These are phyloP conservation scores for Chlamydotis undulata DNA, from an alignment of 2,113 vertebrate genomes.

Conservation along the genomic window DNA sequence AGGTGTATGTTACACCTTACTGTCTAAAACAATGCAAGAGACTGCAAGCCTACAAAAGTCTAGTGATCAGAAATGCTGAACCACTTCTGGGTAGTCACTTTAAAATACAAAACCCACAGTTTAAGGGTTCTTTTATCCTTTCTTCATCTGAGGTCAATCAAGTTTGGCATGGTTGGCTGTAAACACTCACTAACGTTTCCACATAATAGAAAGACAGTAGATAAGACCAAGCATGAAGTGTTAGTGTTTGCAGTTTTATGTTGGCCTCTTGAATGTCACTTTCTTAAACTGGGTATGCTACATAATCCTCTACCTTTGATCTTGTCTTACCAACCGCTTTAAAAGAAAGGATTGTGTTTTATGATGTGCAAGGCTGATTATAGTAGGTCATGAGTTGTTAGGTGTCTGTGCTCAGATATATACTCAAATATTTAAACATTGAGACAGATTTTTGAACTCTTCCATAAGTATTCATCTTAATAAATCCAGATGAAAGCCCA, in stretches of 20 bases:
- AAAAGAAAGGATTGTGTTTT: slow-evolving; percentile 2
- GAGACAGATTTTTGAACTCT: slow-evolving; percentile 1
- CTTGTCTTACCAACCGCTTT: not conserved
- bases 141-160: not conserved
- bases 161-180: not conserved
- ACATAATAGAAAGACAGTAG: not conserved
- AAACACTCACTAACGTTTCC: not conserved
- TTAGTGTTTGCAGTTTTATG: not conserved
- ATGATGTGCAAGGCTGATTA: not conserved
- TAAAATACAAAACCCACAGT: not conserved
- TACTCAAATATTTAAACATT: not conserved
- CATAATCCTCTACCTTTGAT: slow-evolving; percentile 37
- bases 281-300: not conserved
- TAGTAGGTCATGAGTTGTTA: not conserved
- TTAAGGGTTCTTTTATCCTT: not conserved
- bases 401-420: not conserved
- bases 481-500: slow-evolving; percentile 9
- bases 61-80: not conserved
- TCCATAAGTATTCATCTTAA: not conserved
- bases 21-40: not conserved
- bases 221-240: not conserved
- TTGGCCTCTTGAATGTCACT: not conserved
- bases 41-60: not conserved
- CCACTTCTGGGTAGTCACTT: not conserved
- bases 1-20: not conserved